Percentiles rank a stretch among this genome's conserved stretches.
Conservation (phyloP, 2,888 invertebrate species). For the Orchesella flavescens region DNA sequence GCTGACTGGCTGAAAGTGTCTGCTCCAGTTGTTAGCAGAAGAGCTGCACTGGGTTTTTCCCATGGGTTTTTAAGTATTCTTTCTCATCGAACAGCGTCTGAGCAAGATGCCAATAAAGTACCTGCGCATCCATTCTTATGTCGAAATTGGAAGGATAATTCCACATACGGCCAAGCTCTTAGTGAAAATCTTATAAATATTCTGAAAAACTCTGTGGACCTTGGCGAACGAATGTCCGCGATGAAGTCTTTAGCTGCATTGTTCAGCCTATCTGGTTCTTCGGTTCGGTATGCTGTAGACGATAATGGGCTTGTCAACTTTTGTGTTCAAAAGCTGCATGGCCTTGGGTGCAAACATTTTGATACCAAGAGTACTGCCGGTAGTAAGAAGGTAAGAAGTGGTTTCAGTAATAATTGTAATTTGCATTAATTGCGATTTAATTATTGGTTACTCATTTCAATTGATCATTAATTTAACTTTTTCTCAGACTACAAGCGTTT, state of each 20-base stretch:
- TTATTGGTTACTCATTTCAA: no score
- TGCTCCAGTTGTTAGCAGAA: constrained; percentile 58
- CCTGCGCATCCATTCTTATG: constrained; percentile 62
- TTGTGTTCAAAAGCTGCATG: constrained; percentile 54
- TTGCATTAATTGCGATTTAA: no score
- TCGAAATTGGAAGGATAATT: constrained; percentile 54
- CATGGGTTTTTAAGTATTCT: constrained; percentile 59
- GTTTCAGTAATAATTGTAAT: no score
- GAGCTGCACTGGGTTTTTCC: constrained; percentile 58
- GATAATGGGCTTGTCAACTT: constrained; percentile 37
- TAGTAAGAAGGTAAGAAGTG: constrained; percentile 49
- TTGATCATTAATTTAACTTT: no score
- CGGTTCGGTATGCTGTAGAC: constrained; percentile 64
- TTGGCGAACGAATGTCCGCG: constrained; percentile 60
- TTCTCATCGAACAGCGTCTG: constrained; percentile 33
- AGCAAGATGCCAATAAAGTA: constrained; percentile 22
- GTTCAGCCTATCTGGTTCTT: constrained; percentile 55
- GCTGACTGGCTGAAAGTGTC: constrained; percentile 63
- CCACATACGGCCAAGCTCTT: constrained; percentile 64
- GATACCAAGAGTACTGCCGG: constrained; percentile 45
- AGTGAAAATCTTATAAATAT: constrained; percentile 60
- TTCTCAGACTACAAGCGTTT: constrained; percentile 32
- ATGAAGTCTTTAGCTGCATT: constrained; percentile 60
- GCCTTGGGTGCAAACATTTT: constrained; percentile 60
- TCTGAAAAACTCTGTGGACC: constrained; percentile 56